Evolutionary conservation across 2,888 invertebrate species (phyloP).

Genomic region (Thecophora atra): DNA sequence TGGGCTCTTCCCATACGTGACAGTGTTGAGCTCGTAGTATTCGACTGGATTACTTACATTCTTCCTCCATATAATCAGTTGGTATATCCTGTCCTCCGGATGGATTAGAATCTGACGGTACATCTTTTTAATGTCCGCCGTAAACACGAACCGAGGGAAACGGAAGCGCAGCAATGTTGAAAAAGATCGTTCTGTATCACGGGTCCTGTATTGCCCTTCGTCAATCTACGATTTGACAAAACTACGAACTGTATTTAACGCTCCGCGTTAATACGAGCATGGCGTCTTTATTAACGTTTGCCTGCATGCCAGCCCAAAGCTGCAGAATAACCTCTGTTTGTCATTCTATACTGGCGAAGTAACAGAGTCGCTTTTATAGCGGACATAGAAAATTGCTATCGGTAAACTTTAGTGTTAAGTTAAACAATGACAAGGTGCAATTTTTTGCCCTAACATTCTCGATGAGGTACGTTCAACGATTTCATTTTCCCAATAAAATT

Average conservation of each 20-base stretch:
- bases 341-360: background rate
- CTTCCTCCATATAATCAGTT: too few relatives aligned
- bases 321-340: conserved; percentile 36
- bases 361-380: background rate
- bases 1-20: too few relatives aligned
- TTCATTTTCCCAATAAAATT: conserved; percentile 23
- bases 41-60: too few relatives aligned
- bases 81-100: too few relatives aligned
- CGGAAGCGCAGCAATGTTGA: too few relatives aligned
- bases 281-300: conserved; percentile 40
- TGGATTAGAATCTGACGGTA: too few relatives aligned
- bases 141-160: too few relatives aligned
- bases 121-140: too few relatives aligned
- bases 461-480: conserved; percentile 27
- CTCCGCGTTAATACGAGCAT: background rate
- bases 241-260: conserved; percentile 32
- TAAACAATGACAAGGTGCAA: background rate
- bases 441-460: conserved; percentile 7
- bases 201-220: too few relatives aligned
- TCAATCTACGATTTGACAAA: too few relatives aligned
- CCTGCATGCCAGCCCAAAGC: conserved; percentile 42
- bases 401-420: background rate
- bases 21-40: too few relatives aligned
- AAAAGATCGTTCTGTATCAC: too few relatives aligned
- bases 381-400: background rate